Percentiles rank a stretch among this genome's conserved stretches.
These are phyloP conservation scores for Palythoa grandiflora DNA, from an alignment of 92 coral and sea anemone genomes.

Conservation along the genomic window DNA sequence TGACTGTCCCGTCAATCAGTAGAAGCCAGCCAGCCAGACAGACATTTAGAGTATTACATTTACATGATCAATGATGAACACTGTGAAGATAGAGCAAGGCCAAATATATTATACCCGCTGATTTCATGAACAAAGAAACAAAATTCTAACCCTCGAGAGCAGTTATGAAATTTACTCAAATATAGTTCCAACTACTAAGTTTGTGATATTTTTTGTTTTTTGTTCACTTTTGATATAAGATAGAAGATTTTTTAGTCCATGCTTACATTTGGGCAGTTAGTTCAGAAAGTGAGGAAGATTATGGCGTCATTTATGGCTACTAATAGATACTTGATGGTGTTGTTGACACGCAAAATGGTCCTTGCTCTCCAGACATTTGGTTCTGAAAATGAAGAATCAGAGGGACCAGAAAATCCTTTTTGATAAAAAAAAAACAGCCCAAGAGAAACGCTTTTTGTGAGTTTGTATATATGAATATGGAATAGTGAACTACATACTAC, in stretches of 20 bases:
- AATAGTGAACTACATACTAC: no score
- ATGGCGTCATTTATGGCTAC: no score
- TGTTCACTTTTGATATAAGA: neutral
- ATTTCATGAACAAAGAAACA: neutral
- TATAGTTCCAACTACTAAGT: neutral
- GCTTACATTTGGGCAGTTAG: constrained; percentile 18
- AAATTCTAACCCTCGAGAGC: constrained; percentile 9
- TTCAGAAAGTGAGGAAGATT: neutral
- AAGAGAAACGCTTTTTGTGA: no score
- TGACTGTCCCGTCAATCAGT: constrained; percentile 51
- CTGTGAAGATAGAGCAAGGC: constrained; percentile 13
- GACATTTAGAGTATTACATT: constrained; percentile 45
- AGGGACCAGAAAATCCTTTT: no score
- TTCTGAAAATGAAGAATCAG: no score
- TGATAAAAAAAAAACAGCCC: no score
- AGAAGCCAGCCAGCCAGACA: constrained; percentile 40
- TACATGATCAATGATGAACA: constrained; percentile 35
- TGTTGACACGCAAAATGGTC: no score
- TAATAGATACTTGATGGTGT: no score
- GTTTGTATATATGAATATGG: no score
- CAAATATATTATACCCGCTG: constrained; percentile 15
- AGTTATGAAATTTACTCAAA: constrained; percentile 21
- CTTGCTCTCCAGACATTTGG: no score
- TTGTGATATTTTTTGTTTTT: neutral
- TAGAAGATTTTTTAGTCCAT: neutral